These are phyloP conservation scores for Tragelaphus buxtoni DNA, from an alignment of 2,113 vertebrate genomes.

Conservation along the genomic window DNA sequence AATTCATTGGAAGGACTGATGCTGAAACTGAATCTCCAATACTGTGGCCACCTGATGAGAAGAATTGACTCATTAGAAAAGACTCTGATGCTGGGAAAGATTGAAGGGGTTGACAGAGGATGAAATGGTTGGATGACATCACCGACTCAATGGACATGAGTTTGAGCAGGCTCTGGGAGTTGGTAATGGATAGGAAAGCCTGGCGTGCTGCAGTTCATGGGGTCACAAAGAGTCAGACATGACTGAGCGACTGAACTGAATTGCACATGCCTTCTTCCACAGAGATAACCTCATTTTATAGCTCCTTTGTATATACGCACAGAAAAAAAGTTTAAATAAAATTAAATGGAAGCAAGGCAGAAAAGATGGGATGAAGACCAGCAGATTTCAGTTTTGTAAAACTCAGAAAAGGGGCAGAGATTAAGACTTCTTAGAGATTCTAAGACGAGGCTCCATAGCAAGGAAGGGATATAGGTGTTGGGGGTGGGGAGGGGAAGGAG, in stretches of 20 bases:
- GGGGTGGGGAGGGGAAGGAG: not conserved
- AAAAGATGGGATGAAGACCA: not conserved
- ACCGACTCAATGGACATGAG: not conserved
- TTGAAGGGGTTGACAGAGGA: not conserved
- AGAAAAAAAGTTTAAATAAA: not conserved
- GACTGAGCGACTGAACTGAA: not conserved
- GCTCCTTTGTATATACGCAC: not conserved
- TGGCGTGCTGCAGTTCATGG: not conserved
- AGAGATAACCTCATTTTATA: not conserved
- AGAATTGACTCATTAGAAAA: not conserved
- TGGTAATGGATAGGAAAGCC: not conserved
- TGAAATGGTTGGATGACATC: not conserved
- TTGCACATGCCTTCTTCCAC: not conserved
- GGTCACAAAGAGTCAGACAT: not conserved
- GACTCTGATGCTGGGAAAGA: not conserved
- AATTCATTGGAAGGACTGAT: not conserved
- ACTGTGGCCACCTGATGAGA: not conserved
- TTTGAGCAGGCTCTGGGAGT: not conserved
- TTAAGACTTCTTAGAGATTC: not conserved
- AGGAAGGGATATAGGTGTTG: not conserved
- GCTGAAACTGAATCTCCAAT: not conserved
- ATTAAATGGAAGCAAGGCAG: not conserved
- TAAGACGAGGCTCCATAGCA: not conserved
- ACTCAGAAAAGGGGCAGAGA: slow-evolving; percentile 6
- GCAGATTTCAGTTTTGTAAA: not conserved